Percentiles rank a stretch among this genome's conserved stretches.
Conservation (phyloP, 2,888 invertebrate species). For the Chalcosyrphus nemorum region DNA sequence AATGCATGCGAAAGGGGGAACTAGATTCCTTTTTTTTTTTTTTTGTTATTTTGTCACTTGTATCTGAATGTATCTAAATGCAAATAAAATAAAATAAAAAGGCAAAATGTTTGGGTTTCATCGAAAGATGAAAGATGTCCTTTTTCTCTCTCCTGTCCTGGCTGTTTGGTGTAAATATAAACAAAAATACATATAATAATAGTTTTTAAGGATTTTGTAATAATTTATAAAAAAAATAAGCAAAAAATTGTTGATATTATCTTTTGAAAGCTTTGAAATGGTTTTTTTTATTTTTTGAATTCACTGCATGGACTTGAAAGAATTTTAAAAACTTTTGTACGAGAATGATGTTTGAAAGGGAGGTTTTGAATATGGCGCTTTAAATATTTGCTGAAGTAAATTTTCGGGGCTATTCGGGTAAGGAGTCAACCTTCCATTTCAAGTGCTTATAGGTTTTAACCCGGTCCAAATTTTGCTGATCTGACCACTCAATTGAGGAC, state of each 20-base stretch:
- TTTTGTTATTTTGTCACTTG: conserved; percentile 25
- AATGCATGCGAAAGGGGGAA: conserved; percentile 70
- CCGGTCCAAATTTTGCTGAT: too few species aligned
- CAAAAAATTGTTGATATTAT: conserved; percentile 15
- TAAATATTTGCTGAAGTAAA: too few species aligned
- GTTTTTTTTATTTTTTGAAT: conserved; percentile 30
- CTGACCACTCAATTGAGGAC: too few species aligned
- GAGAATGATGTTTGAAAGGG: conserved; percentile 30
- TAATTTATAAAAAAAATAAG: neutral
- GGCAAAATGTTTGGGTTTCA: neutral
- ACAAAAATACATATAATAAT: conserved; percentile 9
- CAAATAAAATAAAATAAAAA: neutral
- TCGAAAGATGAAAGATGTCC: neutral
- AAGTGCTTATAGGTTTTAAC: too few species aligned
- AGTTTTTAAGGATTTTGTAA: conserved; percentile 20
- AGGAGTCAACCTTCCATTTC: too few species aligned
- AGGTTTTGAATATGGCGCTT: conserved; percentile 34
- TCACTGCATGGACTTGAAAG: conserved; percentile 55
- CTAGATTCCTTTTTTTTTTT: conserved; percentile 10
- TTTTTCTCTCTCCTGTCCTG: neutral
- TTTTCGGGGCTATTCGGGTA: too few species aligned
- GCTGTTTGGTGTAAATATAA: neutral
- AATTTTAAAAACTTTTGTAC: neutral
- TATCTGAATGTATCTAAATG: conserved; percentile 4
- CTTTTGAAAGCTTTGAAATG: conserved; percentile 41